A percentile compares a stretch with the other conserved stretches of the same genome.
These are phyloP conservation scores for Metellina segmentata DNA, from an alignment of 2,888 invertebrate species.

Conservation along the genomic window DNA sequence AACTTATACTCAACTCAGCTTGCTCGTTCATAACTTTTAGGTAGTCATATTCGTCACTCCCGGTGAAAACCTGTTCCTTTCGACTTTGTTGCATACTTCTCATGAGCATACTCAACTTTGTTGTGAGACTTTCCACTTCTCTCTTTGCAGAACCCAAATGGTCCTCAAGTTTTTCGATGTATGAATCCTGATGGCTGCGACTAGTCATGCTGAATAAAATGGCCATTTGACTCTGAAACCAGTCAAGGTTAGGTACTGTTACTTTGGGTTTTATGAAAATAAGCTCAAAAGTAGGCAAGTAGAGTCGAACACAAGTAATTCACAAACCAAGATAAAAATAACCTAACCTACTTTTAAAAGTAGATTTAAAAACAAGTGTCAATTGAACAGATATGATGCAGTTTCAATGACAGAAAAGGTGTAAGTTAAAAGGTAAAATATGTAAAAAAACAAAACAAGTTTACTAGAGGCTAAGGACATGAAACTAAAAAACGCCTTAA, in stretches of 20 bases:
- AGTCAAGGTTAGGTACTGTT: background rate
- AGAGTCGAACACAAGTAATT: background rate
- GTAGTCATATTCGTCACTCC: constrained; percentile 47
- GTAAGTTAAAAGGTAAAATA: too few species aligned
- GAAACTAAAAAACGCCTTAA: too few species aligned
- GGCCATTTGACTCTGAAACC: constrained; percentile 53
- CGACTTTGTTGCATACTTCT: background rate
- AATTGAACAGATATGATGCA: too few species aligned
- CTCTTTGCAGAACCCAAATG: constrained; percentile 7
- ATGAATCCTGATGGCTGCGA: constrained; percentile 29
- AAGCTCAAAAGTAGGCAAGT: too few species aligned
- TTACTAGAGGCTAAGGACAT: too few species aligned
- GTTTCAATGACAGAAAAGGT: too few species aligned
- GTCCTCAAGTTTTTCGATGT: constrained; percentile 46
- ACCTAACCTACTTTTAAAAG: background rate
- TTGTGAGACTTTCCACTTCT: constrained; percentile 27
- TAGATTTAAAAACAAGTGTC: background rate
- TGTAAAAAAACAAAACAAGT: too few species aligned
- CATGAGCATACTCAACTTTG: constrained; percentile 1
- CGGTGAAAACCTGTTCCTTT: background rate
- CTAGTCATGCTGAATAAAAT: constrained; percentile 42
- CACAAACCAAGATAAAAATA: background rate
- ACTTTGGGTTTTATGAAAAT: too few species aligned
- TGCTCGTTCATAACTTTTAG: constrained; percentile 48
- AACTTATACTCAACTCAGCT: constrained; percentile 44